Evolutionary conservation across 1,140 invertebrate genomes (phyloP).

Genomic region (Chlorops oryzae): DNA sequence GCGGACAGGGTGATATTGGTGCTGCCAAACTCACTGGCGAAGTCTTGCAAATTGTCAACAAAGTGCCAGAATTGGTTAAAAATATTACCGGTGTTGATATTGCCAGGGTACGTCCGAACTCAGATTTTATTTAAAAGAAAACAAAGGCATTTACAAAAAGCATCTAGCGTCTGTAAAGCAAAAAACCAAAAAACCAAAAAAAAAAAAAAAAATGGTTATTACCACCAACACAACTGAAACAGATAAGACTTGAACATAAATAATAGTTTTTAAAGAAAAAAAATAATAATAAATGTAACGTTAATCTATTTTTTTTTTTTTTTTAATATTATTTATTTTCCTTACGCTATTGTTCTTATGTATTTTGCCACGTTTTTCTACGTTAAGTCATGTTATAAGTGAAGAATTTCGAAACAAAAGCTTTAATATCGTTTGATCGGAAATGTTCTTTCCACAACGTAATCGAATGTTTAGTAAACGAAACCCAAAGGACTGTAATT

Average conservation of each 20-base stretch:
- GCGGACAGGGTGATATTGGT: constrained; percentile 84
- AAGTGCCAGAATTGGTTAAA: constrained; percentile 84
- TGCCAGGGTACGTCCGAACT: constrained; percentile 61
- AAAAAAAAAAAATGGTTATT: not conserved
- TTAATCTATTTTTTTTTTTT: too few species aligned
- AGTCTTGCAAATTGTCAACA: constrained; percentile 85
- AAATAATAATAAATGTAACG: constrained; percentile 2
- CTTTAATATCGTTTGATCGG: too few species aligned
- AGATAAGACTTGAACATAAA: too few species aligned
- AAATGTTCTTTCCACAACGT: too few species aligned
- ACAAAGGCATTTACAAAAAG: too few species aligned
- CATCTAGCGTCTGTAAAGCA: constrained; percentile 11
- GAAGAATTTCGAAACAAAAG: too few species aligned
- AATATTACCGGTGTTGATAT: constrained; percentile 89
- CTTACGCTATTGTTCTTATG: too few species aligned
- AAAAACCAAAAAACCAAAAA: constrained; percentile 1
- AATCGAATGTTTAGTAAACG: too few species aligned
- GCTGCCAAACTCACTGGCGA: constrained; percentile 90
- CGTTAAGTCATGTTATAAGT: too few species aligned
- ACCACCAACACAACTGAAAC: constrained; percentile 36
- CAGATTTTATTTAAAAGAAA: constrained; percentile 43
- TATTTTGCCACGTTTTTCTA: too few species aligned
- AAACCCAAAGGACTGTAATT: too few species aligned
- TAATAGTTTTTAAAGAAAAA: not conserved
- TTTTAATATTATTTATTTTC: constrained; percentile 1